Conservation (phyloP, 2,888 invertebrate species). For the Pseudococcus longispinus region DNA sequence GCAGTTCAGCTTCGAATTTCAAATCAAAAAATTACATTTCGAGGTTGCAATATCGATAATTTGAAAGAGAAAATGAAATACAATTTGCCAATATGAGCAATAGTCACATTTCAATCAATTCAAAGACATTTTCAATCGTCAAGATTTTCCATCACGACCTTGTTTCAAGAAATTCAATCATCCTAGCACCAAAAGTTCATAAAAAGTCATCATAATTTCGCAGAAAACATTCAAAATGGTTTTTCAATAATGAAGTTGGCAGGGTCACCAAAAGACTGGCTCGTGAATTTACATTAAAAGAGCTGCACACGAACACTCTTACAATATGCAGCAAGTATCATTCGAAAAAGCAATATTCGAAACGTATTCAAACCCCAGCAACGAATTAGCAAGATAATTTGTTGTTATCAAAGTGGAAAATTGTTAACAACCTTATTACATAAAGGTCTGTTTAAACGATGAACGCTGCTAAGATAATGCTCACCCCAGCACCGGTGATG, state of each 20-base stretch:
- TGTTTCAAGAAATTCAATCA: no score
- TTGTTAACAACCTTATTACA: constrained; percentile 50
- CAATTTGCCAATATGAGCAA: no score
- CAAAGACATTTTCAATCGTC: no score
- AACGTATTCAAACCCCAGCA: constrained; percentile 32
- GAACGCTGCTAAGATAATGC: constrained; percentile 12
- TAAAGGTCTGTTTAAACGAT: constrained; percentile 43
- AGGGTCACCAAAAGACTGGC: no score
- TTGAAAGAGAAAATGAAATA: no score
- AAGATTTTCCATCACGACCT: no score
- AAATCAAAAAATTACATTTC: no score
- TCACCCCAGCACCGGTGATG: background rate
- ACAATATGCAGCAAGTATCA: background rate
- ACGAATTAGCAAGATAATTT: constrained; percentile 47
- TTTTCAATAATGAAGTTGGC: no score
- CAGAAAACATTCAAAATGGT: background rate
- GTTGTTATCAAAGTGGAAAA: constrained; percentile 52
- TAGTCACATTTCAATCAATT: no score
- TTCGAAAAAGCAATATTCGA: constrained; percentile 33
- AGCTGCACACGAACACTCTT: background rate
- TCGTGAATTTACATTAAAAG: background rate
- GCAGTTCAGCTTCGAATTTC: no score
- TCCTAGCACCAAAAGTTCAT: no score
- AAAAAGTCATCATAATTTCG: background rate
- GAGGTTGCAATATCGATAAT: no score